phyloP scores from a whole-genome alignment of 2,888 invertebrate genomes.

The Acleris holmiana region DNA sequence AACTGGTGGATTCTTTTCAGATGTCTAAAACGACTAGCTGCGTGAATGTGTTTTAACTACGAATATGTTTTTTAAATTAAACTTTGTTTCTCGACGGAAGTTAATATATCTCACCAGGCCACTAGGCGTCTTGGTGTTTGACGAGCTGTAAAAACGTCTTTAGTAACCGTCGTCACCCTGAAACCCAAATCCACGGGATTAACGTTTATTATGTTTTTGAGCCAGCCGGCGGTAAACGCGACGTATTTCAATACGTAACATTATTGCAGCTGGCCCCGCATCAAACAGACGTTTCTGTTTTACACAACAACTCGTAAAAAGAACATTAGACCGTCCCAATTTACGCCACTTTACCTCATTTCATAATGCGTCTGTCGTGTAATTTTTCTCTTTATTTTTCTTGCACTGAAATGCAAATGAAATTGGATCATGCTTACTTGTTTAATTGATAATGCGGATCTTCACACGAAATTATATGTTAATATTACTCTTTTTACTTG shows the following conservation, averaged over 20 bases:
- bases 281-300: slow-evolving; percentile 59
- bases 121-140: neutral
- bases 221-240: slow-evolving; percentile 11
- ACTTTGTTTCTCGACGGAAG: neutral
- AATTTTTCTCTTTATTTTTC: neutral
- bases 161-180: slow-evolving; percentile 11
- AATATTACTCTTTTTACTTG: too few relatives aligned
- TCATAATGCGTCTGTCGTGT: neutral
- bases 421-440: too few relatives aligned
- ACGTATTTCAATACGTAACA: slow-evolving; percentile 9
- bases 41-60: too few relatives aligned
- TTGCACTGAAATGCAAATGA: neutral
- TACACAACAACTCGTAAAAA: slow-evolving; percentile 68
- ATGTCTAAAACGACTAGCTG: too few relatives aligned
- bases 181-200: slow-evolving; percentile 15
- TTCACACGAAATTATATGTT: too few relatives aligned
- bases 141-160: slow-evolving; percentile 1
- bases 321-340: slow-evolving; percentile 63
- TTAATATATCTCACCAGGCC: neutral
- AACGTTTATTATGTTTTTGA: slow-evolving; percentile 23
- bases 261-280: slow-evolving; percentile 58
- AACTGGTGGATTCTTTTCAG: neutral
- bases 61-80: neutral
- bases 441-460: too few relatives aligned
- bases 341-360: slow-evolving; percentile 46